phyloP scores from a whole-genome alignment of 2,113 vertebrate genomes.

The Leucosticte australis region DNA sequence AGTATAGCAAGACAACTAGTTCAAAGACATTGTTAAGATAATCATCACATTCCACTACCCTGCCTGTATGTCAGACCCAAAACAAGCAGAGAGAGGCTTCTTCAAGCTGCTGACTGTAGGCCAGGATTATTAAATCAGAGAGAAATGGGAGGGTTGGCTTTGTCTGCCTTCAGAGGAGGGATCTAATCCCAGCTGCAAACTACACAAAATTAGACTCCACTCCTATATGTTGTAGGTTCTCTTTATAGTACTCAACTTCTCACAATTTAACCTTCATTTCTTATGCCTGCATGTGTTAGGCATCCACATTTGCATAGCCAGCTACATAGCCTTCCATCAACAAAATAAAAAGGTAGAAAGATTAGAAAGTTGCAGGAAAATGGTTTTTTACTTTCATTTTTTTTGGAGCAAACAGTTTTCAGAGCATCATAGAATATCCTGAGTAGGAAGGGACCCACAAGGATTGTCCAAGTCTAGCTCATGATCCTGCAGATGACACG shows the following conservation, averaged over 20 bases:
- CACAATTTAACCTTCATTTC: neutral
- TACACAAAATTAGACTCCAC: neutral
- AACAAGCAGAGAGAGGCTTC: neutral
- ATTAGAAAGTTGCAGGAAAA: neutral
- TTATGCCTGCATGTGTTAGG: neutral
- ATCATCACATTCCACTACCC: neutral
- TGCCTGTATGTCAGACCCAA: neutral
- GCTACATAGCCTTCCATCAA: neutral
- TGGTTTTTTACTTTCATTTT: neutral
- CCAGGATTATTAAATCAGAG: neutral
- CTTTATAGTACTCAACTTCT: neutral
- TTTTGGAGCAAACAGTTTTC: neutral
- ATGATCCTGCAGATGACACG: neutral
- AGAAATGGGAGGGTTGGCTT: neutral
- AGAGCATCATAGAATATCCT: neutral
- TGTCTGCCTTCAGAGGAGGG: neutral
- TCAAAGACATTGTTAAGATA: neutral
- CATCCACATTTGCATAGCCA: neutral
- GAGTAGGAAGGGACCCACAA: neutral
- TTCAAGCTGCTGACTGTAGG: neutral
- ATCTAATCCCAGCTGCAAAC: neutral
- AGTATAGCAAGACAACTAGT: neutral
- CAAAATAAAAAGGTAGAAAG: neutral
- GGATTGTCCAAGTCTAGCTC: rapidly evolving
- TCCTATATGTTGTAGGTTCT: neutral